These are phyloP conservation scores for Podarcis siculus DNA, from an alignment of 2,797 vertebrate species.

Conservation along the genomic window DNA sequence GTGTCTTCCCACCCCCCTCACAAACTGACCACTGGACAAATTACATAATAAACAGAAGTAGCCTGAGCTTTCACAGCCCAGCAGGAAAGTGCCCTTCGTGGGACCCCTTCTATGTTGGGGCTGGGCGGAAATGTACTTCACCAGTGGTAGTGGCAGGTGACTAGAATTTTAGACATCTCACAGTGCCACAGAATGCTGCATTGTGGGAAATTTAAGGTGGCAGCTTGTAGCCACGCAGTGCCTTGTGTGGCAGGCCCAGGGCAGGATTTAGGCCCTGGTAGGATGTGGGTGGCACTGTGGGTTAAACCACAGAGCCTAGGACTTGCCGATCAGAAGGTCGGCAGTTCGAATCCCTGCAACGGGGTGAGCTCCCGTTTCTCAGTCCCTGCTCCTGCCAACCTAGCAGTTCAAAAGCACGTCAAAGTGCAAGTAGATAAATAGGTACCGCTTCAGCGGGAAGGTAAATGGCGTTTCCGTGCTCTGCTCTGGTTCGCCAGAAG, in stretches of 20 bases:
- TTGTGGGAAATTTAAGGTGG: background rate
- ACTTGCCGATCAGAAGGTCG: too few species aligned
- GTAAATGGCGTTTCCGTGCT: too few species aligned
- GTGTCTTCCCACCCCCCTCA: background rate
- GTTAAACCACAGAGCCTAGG: too few species aligned
- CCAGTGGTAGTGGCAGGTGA: background rate
- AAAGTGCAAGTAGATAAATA: too few species aligned
- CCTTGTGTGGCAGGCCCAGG: background rate
- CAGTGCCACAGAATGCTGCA: background rate
- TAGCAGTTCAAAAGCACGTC: too few species aligned
- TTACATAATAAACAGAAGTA: background rate
- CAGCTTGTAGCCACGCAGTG: background rate
- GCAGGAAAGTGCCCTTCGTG: background rate
- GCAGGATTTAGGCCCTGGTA: background rate
- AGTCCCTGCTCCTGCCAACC: too few species aligned
- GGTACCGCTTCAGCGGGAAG: too few species aligned
- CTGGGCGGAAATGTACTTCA: background rate
- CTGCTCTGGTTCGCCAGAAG: too few species aligned
- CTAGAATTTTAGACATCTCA: background rate
- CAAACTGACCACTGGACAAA: background rate
- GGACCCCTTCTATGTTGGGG: background rate
- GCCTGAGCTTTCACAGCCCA: background rate
- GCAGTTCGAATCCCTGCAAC: too few species aligned
- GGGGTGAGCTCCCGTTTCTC: too few species aligned
- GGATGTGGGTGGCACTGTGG: too few species aligned